Base-by-base conservation (phyloP, 2,113 vertebrate species). In the Chaetodon auriga region DNA sequence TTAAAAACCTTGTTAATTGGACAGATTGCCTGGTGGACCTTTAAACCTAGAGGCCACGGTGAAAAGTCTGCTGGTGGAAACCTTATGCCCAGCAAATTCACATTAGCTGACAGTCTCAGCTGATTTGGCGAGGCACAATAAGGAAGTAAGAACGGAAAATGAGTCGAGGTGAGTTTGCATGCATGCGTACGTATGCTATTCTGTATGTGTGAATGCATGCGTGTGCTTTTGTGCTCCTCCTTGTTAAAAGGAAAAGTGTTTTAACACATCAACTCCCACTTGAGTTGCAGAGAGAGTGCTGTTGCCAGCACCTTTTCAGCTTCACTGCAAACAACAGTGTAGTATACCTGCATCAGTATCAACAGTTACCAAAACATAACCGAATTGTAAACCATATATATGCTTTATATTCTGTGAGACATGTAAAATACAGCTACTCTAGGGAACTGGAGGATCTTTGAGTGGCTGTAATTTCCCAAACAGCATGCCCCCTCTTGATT, bases 1-100 rank as follows among this genome's bases (percentile, higher is more conserved):
- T 92, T 89, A 90, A 84, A 92, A 91, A 89, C 71, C 75, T 82
- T 89, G 89, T 80, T 94, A 94, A 94, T 94, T 94, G 89, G 89
- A 72, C 80, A 78, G 76, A 85, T 75, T 89, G 78, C 80, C 68
- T 66, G 11, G 51, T 74, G 75, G 84, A 78, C 76, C 65, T 89
- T 77, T 78, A 66, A 90, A 78, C 65, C 75, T 60, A 16, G 23
- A 86, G 85, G 82, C 36, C 18, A 58, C 0, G 2, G 72, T 60
- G n/a, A 78, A 85, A 85, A 38, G 41, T 61, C 48, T 51, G 71
- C 51, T 11, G n/a, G 25, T 38, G 78, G 64, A 80, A 89, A 65
- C 21, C 74, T 58, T 73, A 70, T 21, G 7, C 19, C 35, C 21
- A 36, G 8, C 55, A 57, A 16, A 48, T 25, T n/a, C 19, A 68